Evolutionary conservation across 2,797 vertebrate species (phyloP).

Genomic region (Galaxias olidus): DNA sequence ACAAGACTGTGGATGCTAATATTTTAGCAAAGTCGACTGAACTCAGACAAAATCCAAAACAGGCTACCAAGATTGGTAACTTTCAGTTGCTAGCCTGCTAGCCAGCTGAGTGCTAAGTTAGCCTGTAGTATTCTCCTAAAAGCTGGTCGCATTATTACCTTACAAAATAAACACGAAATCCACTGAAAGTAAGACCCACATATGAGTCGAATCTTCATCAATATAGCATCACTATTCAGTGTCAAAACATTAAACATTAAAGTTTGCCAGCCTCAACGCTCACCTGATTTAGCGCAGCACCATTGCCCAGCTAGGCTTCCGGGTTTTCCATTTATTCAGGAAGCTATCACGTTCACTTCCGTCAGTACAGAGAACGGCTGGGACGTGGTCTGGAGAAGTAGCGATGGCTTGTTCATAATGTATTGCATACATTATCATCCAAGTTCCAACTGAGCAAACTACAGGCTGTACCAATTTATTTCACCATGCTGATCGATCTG

Average conservation of each 20-base stretch:
- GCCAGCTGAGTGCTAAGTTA: not conserved
- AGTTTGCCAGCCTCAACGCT: conserved; percentile 33
- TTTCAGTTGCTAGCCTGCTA: not conserved
- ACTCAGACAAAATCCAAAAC: too few relatives aligned
- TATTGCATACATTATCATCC: too few relatives aligned
- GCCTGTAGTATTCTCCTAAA: too few relatives aligned
- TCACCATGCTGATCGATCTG: too few relatives aligned
- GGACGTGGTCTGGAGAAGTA: not conserved
- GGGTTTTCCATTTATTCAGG: conserved; percentile 17
- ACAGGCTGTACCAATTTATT: too few relatives aligned
- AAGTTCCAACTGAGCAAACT: too few relatives aligned
- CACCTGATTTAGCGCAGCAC: conserved; percentile 57
- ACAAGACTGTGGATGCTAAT: too few relatives aligned
- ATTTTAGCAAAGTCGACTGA: too few relatives aligned
- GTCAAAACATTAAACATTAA: fast-evolving
- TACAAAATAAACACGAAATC: not conserved
- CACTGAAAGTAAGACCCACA: not conserved
- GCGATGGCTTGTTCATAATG: too few relatives aligned
- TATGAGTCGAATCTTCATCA: fast-evolving
- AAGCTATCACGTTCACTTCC: conserved; percentile 9
- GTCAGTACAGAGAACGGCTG: not conserved
- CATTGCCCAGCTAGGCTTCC: conserved; percentile 45
- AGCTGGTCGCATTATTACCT: not conserved
- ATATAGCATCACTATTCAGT: not conserved
- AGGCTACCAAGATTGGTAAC: too few relatives aligned